Conservation (phyloP, 2,888 invertebrate genomes). For the Adelognathus sp. region DNA sequence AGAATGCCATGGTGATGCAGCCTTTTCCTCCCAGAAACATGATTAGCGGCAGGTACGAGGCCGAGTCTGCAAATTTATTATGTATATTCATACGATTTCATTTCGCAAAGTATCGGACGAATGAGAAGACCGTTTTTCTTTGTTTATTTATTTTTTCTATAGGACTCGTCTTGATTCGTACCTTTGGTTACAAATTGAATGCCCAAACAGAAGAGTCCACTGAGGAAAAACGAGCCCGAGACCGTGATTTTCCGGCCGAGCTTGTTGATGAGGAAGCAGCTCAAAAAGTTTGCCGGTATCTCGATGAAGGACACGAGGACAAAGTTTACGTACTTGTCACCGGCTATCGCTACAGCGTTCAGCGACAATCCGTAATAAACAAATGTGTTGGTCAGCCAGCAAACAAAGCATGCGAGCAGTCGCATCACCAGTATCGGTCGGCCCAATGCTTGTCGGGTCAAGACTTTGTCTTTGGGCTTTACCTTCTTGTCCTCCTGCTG, state of each 20-base stretch:
- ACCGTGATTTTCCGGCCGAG: constrained; percentile 83
- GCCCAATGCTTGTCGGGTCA: constrained; percentile 81
- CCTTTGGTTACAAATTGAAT: constrained; percentile 84
- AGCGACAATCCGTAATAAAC: constrained; percentile 91
- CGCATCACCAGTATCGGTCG: constrained; percentile 83
- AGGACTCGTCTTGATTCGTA: constrained; percentile 73
- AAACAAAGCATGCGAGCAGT: constrained; percentile 87
- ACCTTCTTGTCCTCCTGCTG: constrained; percentile 45
- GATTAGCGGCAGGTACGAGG: constrained; percentile 82
- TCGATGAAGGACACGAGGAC: constrained; percentile 87
- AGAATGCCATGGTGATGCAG: constrained; percentile 86
- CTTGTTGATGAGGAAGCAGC: constrained; percentile 85
- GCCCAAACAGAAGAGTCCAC: constrained; percentile 84
- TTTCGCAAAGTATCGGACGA: neutral
- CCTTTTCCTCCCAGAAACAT: constrained; percentile 86
- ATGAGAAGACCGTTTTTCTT: neutral
- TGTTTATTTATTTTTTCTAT: constrained; percentile 61
- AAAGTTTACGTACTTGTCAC: constrained; percentile 90
- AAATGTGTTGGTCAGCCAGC: constrained; percentile 91
- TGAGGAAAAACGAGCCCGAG: constrained; percentile 84
- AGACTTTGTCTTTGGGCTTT: constrained; percentile 58
- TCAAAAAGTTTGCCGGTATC: constrained; percentile 88
- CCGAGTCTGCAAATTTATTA: constrained; percentile 80
- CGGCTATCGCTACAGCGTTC: constrained; percentile 88
- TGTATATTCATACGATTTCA: neutral